Evolutionary conservation across 2,888 invertebrate genomes (phyloP).

Genomic region (Oscheius onirici): DNA sequence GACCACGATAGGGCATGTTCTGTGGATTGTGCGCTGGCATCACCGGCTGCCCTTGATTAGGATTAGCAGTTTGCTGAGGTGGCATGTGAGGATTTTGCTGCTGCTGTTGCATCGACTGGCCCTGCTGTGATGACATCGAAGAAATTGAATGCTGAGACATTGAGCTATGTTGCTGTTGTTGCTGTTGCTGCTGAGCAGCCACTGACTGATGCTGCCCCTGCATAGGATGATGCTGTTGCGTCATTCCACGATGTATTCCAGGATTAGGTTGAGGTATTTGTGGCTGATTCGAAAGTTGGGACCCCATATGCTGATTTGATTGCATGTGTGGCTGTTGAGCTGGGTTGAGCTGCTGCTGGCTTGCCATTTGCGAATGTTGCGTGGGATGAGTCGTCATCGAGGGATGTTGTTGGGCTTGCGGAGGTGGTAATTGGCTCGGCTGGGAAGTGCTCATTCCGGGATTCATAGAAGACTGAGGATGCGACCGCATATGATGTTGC

Average conservation of each 20-base stretch:
- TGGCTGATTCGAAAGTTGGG: not conserved
- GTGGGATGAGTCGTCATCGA: not conserved
- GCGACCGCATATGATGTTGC: constrained; percentile 10
- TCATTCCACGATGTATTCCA: not conserved
- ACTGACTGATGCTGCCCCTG: constrained; percentile 11
- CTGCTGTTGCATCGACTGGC: constrained; percentile 1
- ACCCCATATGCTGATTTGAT: not conserved
- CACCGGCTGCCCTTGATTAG: not conserved
- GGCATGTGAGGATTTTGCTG: not conserved
- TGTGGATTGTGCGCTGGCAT: not conserved
- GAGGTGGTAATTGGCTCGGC: constrained; percentile 16
- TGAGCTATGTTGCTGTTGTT: constrained; percentile 18
- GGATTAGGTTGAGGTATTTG: constrained; percentile 14
- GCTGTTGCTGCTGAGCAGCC: not conserved
- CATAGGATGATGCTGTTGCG: constrained; percentile 21
- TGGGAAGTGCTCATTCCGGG: not conserved
- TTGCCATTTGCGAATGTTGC: constrained; percentile 2
- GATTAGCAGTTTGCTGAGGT: not conserved
- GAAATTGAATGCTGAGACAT: not conserved
- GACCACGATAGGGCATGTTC: constrained; percentile 5
- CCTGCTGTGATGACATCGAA: constrained; percentile 12
- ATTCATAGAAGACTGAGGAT: not conserved
- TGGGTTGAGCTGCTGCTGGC: constrained; percentile 9
- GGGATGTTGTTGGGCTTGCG: constrained; percentile 27
- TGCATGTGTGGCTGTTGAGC: constrained; percentile 13